Evolutionary conservation across 2,113 vertebrate species (phyloP).

Genomic region (Probosciger aterrimus): DNA sequence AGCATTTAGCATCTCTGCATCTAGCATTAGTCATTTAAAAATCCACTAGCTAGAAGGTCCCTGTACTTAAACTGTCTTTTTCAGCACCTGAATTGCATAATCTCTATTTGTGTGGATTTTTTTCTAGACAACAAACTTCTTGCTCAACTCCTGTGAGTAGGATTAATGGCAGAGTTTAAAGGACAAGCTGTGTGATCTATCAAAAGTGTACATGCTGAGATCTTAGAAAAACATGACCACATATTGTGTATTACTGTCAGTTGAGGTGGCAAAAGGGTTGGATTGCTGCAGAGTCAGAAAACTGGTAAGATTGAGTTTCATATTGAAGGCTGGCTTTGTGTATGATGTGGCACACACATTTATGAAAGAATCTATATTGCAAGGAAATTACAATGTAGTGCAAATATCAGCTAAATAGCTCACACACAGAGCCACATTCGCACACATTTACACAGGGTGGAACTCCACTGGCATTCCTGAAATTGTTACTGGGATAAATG

Average conservation of each 20-base stretch:
- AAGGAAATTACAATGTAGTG: background rate
- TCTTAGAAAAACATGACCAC: conserved; percentile 34
- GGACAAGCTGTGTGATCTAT: conserved; percentile 58
- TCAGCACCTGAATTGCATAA: background rate
- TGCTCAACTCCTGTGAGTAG: conserved; percentile 34
- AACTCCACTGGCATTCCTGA: background rate
- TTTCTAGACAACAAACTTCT: background rate
- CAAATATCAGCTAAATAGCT: background rate
- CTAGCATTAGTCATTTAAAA: background rate
- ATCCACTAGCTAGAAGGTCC: background rate
- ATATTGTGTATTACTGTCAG: conserved; percentile 12
- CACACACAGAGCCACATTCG: background rate
- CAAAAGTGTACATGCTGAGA: conserved; percentile 40
- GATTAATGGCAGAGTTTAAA: conserved; percentile 63
- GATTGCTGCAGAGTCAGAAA: conserved; percentile 29
- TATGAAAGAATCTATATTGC: background rate
- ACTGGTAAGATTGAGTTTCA: background rate
- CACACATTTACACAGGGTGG: background rate
- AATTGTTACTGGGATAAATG: background rate
- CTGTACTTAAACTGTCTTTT: background rate
- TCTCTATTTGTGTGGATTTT: conserved; percentile 12
- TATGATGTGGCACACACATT: background rate
- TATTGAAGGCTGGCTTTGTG: background rate
- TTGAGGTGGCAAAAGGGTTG: background rate
- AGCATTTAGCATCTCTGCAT: background rate